A percentile compares a stretch with the other conserved stretches of the same genome.
phyloP scores from a whole-genome alignment of 2,797 vertebrate species.

The Pteropus rufus region DNA sequence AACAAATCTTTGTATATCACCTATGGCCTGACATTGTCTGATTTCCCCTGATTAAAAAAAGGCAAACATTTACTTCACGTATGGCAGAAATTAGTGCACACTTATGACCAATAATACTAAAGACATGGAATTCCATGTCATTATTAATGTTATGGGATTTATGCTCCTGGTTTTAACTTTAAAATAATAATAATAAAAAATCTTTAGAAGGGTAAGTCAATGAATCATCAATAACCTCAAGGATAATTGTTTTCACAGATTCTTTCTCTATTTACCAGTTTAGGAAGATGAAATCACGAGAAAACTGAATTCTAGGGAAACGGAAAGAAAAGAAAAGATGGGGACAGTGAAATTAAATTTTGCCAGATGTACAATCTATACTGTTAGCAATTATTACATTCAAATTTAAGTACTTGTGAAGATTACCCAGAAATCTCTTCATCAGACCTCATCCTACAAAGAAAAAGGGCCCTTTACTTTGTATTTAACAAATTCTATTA shows the following conservation, averaged over 20 bases:
- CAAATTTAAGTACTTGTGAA: background rate
- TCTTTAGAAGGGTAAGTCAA: background rate
- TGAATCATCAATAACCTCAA: background rate
- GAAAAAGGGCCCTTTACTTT: background rate
- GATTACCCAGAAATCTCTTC: background rate
- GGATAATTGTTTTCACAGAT: background rate
- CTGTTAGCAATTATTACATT: background rate
- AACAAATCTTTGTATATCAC: background rate
- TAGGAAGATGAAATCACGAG: background rate
- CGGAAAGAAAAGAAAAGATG: background rate
- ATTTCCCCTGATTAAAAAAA: background rate
- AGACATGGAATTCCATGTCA: background rate
- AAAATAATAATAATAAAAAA: background rate
- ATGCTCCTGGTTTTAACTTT: background rate
- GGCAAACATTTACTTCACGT: background rate
- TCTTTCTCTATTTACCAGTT: background rate
- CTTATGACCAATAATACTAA: background rate
- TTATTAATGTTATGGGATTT: background rate
- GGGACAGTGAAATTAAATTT: background rate
- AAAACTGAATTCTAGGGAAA: background rate
- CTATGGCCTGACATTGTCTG: background rate
- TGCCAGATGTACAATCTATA: background rate
- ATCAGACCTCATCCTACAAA: background rate
- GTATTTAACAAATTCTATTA: background rate
- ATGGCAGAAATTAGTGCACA: background rate